Conservation (phyloP, 2,888 invertebrate genomes). For the Zaprionus obscuricornis region DNA sequence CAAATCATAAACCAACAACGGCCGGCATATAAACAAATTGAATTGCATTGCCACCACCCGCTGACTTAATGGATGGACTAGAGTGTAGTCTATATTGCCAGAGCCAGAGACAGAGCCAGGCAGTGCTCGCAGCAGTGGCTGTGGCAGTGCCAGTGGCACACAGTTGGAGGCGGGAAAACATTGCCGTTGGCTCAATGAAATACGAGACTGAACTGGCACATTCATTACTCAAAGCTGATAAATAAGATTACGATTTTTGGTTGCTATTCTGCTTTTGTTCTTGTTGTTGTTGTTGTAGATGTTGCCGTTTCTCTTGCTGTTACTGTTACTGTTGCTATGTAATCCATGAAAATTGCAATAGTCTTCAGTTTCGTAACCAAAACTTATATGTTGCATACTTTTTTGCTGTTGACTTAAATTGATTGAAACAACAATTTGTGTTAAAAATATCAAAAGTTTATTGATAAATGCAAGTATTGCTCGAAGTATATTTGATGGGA, state of each 20-base stretch:
- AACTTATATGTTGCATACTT: neutral
- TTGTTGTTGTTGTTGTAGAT: neutral
- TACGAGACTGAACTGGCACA: slow-evolving; percentile 31
- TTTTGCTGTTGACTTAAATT: slow-evolving; percentile 6
- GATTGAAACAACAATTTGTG: neutral
- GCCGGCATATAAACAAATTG: slow-evolving; percentile 73
- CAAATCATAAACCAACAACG: slow-evolving; percentile 47
- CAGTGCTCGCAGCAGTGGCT: neutral
- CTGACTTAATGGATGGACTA: slow-evolving; percentile 31
- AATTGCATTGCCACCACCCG: slow-evolving; percentile 54
- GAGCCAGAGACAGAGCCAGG: slow-evolving; percentile 21
- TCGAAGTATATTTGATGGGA: neutral
- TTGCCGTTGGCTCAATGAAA: slow-evolving; percentile 30
- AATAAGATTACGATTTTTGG: slow-evolving; percentile 27
- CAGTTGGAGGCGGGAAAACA: too few relatives aligned
- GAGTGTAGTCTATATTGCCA: too few relatives aligned
- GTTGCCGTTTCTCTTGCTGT: too few relatives aligned
- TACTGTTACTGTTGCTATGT: neutral
- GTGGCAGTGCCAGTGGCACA: too few relatives aligned
- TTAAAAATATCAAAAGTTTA: neutral
- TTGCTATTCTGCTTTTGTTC: too few relatives aligned
- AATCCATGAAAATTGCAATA: slow-evolving; percentile 1
- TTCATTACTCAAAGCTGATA: slow-evolving; percentile 47
- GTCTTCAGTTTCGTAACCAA: slow-evolving; percentile 8
- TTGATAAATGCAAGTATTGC: slow-evolving; percentile 10